These are phyloP conservation scores for Atlantisia rogersi DNA, from an alignment of 2,113 vertebrate species.

Conservation along the genomic window DNA sequence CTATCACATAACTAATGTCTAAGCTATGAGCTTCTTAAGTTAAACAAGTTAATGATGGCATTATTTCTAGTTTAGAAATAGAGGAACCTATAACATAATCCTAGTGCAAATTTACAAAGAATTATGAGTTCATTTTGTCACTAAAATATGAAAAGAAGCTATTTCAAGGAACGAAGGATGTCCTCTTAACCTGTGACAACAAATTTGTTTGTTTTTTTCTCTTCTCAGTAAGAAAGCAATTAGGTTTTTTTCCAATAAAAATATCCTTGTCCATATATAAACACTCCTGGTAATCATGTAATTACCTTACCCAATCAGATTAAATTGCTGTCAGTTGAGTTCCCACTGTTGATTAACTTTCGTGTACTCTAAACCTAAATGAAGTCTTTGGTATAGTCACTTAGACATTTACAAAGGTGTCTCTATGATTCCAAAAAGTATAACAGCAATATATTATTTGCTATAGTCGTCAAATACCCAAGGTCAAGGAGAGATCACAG, in stretches of 20 bases:
- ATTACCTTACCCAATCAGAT: slow-evolving; percentile 86
- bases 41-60: not conserved
- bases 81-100: not conserved
- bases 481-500: slow-evolving; percentile 83
- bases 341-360: slow-evolving; percentile 77
- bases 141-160: slow-evolving; percentile 36
- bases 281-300: slow-evolving; percentile 87
- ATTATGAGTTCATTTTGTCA: not conserved
- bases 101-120: slow-evolving; percentile 7
- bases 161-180: slow-evolving; percentile 70
- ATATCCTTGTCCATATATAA: slow-evolving; percentile 84
- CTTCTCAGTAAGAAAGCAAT: slow-evolving; percentile 85
- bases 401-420: slow-evolving; percentile 82
- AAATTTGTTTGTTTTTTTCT: slow-evolving; percentile 77
- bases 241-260: slow-evolving; percentile 85
- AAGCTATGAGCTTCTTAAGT: not conserved
- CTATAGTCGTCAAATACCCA: slow-evolving; percentile 77
- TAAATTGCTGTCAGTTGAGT: slow-evolving; percentile 82
- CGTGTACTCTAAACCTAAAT: slow-evolving; percentile 76
- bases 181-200: slow-evolving; percentile 76
- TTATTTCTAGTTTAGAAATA: slow-evolving; percentile 4
- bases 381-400: slow-evolving; percentile 81
- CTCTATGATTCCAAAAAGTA: slow-evolving; percentile 75
- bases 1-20: not conserved
- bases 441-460: slow-evolving; percentile 67